Conservation (phyloP, 2,113 vertebrate genomes). For the Mugil cephalus region DNA sequence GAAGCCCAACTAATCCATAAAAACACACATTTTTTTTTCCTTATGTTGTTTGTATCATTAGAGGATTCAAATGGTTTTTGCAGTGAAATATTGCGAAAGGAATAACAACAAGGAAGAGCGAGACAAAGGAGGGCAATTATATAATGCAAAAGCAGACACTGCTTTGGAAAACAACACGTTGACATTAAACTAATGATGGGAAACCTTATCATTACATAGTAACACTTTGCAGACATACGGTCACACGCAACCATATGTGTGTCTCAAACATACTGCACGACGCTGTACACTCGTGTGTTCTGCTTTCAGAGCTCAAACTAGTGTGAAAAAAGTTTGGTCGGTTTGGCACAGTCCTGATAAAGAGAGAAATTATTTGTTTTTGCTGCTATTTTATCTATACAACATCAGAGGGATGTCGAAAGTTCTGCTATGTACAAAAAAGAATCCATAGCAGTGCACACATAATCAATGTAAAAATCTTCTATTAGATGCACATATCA, state of each 20-base stretch:
- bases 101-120: conserved; percentile 49
- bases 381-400: conserved; percentile 1
- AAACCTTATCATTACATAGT: conserved; percentile 5
- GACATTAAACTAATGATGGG: conserved; percentile 39
- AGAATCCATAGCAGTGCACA: conserved; percentile 17
- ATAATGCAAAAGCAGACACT: conserved; percentile 40
- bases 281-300: background rate
- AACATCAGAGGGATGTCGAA: conserved; percentile 20
- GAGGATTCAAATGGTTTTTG: conserved; percentile 55
- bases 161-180: conserved; percentile 37
- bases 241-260: background rate
- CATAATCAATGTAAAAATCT: conserved; percentile 2
- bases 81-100: conserved; percentile 43
- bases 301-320: conserved; percentile 8
- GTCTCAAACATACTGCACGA: conserved; percentile 9
- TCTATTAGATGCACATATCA: no score
- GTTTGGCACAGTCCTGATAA: conserved; percentile 23
- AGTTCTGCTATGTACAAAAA: conserved; percentile 14
- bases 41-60: conserved; percentile 64
- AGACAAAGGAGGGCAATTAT: conserved; percentile 57
- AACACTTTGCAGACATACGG: conserved; percentile 5
- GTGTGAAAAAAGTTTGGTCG: background rate
- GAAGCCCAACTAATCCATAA: conserved; percentile 64
- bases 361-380: conserved; percentile 7
- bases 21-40: conserved; percentile 64